Evolutionary conservation across 1,140 invertebrate genomes (phyloP), one percentile per base, ranked within the genome.

Genomic region (Drosophila sp.): DNA sequence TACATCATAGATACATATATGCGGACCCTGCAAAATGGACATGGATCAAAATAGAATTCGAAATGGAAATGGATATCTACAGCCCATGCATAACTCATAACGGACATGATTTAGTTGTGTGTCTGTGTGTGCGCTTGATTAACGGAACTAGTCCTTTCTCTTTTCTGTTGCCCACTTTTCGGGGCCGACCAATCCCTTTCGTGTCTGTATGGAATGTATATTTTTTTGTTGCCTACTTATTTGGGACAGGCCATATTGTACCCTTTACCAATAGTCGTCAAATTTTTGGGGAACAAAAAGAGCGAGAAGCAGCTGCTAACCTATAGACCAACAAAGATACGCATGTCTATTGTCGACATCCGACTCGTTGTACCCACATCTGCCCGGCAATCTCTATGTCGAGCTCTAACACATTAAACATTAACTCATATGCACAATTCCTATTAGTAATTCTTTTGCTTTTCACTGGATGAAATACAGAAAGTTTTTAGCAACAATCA

Each of bases 81-180:
- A 30, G 38, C 23, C 32, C 47, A 77, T 77, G 74, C 79, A 78
- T 74, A 81, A 78, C 76, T 81, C 79, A 77, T 76, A 64, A 84
- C 64, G 25, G 8, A 55, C 63, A 66, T 64, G 27, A 10, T 10
- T 23, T 30, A 38, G 4, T 23, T 66, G 54, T 57, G 27, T 23
- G 35, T 66, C 32, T 35, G 17, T 33, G 10, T 55, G 54, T 68
- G 50, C 56, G 70, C 73, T 85, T 84, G 70, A 80, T 85, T 85
- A 80, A 71, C 66, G 81, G 69, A 50, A 50, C 70, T 74, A 69
- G 70, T 74, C 74, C 77, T 81, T 81, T 55, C 50, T 70, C 74
- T 81, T 81, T 81, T 55, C 44, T 70, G 58, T 58, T 69, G 72
- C 75, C 66, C 68, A 67, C 62, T 86, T 72, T 38, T 17, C 47